Percentiles rank a stretch among this genome's conserved stretches.
Conservation (phyloP, 2,888 invertebrate species). For the Andricus quercusramuli region DNA sequence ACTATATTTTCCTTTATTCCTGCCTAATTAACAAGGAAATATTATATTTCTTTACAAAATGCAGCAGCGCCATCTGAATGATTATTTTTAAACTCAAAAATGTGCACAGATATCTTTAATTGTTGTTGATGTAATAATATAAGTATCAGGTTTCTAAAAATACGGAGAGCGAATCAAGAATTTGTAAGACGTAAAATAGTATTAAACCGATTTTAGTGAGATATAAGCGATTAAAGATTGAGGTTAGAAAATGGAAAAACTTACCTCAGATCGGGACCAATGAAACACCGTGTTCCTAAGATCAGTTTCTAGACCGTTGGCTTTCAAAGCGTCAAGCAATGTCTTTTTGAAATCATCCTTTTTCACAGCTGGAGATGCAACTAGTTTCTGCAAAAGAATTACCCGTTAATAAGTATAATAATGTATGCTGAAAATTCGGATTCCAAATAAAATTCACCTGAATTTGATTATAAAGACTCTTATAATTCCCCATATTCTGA, state of each 20-base stretch:
- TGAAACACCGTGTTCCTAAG: slow-evolving; percentile 91
- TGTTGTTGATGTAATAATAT: not conserved
- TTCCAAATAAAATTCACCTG: slow-evolving; percentile 81
- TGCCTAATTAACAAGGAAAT: too few relatives aligned
- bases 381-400: slow-evolving; percentile 84
- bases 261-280: slow-evolving; percentile 84
- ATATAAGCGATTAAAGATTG: not conserved
- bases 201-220: not conserved
- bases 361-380: slow-evolving; percentile 87
- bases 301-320: slow-evolving; percentile 89
- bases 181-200: not conserved
- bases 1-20: too few relatives aligned
- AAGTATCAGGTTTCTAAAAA: not conserved
- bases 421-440: not conserved
- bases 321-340: slow-evolving; percentile 87
- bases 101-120: not conserved
- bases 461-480: slow-evolving; percentile 88
- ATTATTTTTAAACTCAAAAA: not conserved
- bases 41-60: too few relatives aligned
- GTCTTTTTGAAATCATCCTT: slow-evolving; percentile 89
- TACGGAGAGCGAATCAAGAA: not conserved
- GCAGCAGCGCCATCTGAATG: not conserved
- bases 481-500: slow-evolving; percentile 87
- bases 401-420: not conserved
- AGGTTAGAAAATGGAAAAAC: slow-evolving; percentile 33